Conservation (phyloP, 1,140 invertebrate species). For the Pomacea maculata region DNA sequence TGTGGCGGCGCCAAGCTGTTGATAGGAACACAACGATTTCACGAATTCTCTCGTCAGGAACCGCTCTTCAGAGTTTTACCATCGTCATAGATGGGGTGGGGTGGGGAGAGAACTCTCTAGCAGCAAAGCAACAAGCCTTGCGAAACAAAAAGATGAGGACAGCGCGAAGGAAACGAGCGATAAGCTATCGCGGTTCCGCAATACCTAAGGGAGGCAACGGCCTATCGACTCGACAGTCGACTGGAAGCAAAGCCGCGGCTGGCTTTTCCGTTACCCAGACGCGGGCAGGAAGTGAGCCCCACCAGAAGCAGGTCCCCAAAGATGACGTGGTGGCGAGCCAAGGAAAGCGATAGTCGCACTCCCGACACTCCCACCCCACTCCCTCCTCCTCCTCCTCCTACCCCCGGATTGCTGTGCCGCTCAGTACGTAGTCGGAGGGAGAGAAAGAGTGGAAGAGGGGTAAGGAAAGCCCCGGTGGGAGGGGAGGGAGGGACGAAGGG, state of each 20-base stretch:
- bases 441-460: not conserved
- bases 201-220: conserved; percentile 23
- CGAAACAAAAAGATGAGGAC: too few relatives aligned
- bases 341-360: conserved; percentile 25
- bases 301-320: conserved; percentile 12
- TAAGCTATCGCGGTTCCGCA: conserved; percentile 20
- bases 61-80: too few relatives aligned
- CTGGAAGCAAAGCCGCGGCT: conserved; percentile 1
- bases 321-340: conserved; percentile 17
- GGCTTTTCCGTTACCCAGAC: conserved; percentile 22
- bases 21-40: too few relatives aligned
- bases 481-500: not conserved
- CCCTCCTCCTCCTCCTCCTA: too few relatives aligned
- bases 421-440: conserved; percentile 12
- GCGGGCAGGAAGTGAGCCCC: conserved; percentile 12
- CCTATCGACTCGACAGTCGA: conserved; percentile 20
- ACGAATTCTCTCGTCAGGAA: too few relatives aligned
- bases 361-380: not conserved
- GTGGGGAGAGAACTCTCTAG: too few relatives aligned
- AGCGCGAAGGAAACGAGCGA: not conserved
- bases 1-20: too few relatives aligned
- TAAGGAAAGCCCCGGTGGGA: not conserved
- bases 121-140: too few relatives aligned
- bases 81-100: too few relatives aligned
- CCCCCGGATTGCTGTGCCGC: conserved; percentile 9